These are phyloP conservation scores for Exocentrus adspersus DNA, from an alignment of 2,888 invertebrate genomes.

Conservation along the genomic window DNA sequence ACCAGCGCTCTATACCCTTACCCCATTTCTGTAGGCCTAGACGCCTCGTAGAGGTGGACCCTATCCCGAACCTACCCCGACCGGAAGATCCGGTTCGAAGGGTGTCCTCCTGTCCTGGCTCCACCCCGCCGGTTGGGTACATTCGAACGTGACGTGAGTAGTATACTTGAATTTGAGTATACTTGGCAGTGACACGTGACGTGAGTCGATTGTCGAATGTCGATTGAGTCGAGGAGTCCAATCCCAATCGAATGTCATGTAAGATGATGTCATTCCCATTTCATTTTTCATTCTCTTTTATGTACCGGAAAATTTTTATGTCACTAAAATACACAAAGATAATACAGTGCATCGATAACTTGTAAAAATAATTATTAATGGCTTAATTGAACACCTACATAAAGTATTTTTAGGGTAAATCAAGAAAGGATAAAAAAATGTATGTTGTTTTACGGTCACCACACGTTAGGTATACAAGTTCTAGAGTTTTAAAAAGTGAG, in stretches of 20 bases:
- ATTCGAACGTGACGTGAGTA: too few relatives aligned
- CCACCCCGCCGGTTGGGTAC: too few relatives aligned
- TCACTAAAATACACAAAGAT: conserved; percentile 46
- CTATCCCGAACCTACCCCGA: too few relatives aligned
- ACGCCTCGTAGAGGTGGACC: too few relatives aligned
- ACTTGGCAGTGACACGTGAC: too few relatives aligned
- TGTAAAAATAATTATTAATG: conserved; percentile 15
- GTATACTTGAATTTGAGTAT: too few relatives aligned
- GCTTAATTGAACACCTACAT: conserved; percentile 3
- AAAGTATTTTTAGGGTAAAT: conserved; percentile 19
- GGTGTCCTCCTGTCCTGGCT: too few relatives aligned
- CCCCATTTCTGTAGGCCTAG: too few relatives aligned
- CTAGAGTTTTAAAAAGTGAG: conserved; percentile 52
- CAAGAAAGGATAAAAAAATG: conserved; percentile 46
- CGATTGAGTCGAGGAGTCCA: too few relatives aligned
- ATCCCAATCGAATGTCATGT: conserved; percentile 36
- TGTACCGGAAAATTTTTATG: conserved; percentile 55
- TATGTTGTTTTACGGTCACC: conserved; percentile 54
- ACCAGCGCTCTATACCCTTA: too few relatives aligned
- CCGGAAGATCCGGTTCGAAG: too few relatives aligned
- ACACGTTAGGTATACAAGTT: conserved; percentile 50
- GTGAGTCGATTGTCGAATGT: too few relatives aligned
- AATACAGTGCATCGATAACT: conserved; percentile 9
- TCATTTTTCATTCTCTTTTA: conserved; percentile 44
- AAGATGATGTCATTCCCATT: conserved; percentile 51